These are phyloP conservation scores for Phrynosoma platyrhinos DNA, from an alignment of 2,113 vertebrate genomes.

Conservation along the genomic window DNA sequence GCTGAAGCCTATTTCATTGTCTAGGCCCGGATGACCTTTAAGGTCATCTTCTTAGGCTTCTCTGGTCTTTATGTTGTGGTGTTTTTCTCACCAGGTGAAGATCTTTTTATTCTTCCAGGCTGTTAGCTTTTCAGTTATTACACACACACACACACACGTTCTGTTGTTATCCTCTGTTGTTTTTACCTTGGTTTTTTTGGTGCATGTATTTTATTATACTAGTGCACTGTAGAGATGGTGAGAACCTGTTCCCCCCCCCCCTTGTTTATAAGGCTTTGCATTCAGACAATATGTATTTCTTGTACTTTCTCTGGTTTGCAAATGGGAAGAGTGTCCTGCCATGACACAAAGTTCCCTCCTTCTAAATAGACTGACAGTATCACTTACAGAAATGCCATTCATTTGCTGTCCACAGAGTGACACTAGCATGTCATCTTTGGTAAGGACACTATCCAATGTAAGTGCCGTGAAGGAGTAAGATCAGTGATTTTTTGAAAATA, in stretches of 20 bases:
- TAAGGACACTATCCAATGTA: not conserved
- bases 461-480: not conserved
- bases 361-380: not conserved
- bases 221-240: not conserved
- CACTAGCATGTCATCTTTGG: not conserved
- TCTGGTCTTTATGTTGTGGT: not conserved
- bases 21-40: not conserved
- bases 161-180: not conserved
- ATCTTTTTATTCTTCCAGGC: no score
- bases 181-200: not conserved
- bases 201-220: not conserved
- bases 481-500: not conserved
- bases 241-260: not conserved
- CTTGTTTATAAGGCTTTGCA: not conserved
- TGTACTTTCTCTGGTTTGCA: not conserved
- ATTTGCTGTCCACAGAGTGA: constrained; percentile 11
- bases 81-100: not conserved
- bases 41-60: not conserved
- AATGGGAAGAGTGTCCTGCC: not conserved
- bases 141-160: not conserved
- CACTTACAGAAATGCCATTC: not conserved
- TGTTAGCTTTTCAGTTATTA: not conserved
- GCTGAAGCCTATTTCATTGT: not conserved
- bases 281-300: not conserved
- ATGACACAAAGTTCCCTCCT: not conserved